A percentile compares a stretch with the other conserved stretches of the same genome.
Evolutionary conservation across 2,888 invertebrate genomes (phyloP).

Genomic region (Stratiomys singularior): DNA sequence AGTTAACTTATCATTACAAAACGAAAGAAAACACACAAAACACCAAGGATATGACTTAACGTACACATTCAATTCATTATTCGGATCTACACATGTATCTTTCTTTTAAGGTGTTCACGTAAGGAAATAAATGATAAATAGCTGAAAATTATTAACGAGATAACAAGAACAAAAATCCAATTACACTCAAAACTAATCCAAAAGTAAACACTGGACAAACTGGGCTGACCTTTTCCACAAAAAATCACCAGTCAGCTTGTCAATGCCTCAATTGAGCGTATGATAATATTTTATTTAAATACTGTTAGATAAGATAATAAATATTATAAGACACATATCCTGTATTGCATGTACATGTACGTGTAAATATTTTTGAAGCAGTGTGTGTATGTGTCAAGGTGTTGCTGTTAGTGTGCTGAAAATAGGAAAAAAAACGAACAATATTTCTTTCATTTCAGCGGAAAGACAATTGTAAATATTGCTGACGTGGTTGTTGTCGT

Average conservation of each 20-base stretch:
- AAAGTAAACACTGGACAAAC: neutral
- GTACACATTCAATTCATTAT: neutral
- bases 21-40: neutral
- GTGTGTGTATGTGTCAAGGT: neutral
- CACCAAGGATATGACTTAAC: neutral
- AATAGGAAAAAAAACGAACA: neutral
- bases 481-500: neutral
- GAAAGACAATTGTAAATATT: neutral
- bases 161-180: neutral
- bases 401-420: neutral
- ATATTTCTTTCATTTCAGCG: neutral
- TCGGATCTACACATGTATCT: neutral
- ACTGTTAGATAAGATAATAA: constrained; percentile 19
- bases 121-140: neutral
- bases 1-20: neutral
- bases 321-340: neutral
- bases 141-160: neutral
- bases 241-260: neutral
- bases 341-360: neutral
- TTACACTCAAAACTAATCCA: constrained; percentile 14
- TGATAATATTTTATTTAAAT: neutral
- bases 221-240: neutral
- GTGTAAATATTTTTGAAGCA: neutral
- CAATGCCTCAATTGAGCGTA: neutral
- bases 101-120: neutral